Conservation (phyloP, 2,888 invertebrate species). For the Rambutsinella grinnellia region DNA sequence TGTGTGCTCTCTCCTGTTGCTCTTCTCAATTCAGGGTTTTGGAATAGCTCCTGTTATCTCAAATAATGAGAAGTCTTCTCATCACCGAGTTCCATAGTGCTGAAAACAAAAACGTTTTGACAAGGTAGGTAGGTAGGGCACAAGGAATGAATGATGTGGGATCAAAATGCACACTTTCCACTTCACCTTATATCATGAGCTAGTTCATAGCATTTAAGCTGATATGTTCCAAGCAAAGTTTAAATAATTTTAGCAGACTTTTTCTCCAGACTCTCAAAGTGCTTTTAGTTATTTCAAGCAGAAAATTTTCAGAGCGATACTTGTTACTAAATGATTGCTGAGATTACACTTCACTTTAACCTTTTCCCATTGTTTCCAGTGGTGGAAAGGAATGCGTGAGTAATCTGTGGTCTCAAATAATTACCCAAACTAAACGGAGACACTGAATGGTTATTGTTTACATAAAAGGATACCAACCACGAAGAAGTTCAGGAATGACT, state of each 20-base stretch:
- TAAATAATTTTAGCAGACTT: slow-evolving; percentile 24
- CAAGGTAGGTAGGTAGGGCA: not conserved
- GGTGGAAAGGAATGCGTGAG: slow-evolving; percentile 34
- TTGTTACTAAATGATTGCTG: too few species aligned
- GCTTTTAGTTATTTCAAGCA: slow-evolving; percentile 30
- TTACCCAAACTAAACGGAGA: slow-evolving; percentile 11
- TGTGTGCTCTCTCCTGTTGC: slow-evolving; percentile 48
- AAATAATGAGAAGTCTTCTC: not conserved
- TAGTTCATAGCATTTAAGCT: too few species aligned
- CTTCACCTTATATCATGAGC: not conserved
- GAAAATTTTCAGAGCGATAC: too few species aligned
- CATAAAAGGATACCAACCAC: slow-evolving; percentile 13
- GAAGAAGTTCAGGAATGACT: too few species aligned
- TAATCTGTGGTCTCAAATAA: slow-evolving; percentile 15
- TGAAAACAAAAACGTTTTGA: slow-evolving; percentile 44
- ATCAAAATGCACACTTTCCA: not conserved
- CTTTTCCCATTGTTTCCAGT: slow-evolving; percentile 2
- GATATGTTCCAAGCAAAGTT: too few species aligned
- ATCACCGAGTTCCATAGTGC: not conserved
- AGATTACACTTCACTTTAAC: not conserved
- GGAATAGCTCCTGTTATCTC: slow-evolving; percentile 19
- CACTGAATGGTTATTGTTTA: not conserved
- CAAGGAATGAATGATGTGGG: not conserved
- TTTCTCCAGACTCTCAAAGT: slow-evolving; percentile 28
- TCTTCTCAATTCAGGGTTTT: not conserved